phyloP scores from a whole-genome alignment of 2,797 vertebrate species.

The Scarus forsteni region DNA sequence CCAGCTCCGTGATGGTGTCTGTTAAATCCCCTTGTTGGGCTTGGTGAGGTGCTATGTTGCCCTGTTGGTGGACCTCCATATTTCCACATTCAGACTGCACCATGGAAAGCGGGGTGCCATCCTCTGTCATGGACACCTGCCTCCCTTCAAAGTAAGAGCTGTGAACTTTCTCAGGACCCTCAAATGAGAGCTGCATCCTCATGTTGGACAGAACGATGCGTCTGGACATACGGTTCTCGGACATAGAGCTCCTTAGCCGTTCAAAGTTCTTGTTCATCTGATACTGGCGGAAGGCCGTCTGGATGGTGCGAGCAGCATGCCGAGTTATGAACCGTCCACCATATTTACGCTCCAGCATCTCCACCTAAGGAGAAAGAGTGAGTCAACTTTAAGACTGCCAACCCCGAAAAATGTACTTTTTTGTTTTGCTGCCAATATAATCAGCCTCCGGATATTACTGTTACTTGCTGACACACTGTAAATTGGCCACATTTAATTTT shows the following conservation, averaged over 20 bases:
- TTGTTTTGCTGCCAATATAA: slow-evolving; percentile 17
- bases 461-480: not conserved
- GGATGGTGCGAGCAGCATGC: slow-evolving; percentile 97
- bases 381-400: slow-evolving; percentile 1
- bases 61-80: slow-evolving; percentile 81
- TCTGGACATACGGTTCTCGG: slow-evolving; percentile 98
- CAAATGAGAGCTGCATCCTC: slow-evolving; percentile 99
- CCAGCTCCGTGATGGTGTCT: slow-evolving; percentile 95
- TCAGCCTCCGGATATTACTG: slow-evolving; percentile 3
- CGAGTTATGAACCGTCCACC: slow-evolving; percentile 98
- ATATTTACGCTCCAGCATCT: slow-evolving; percentile 99
- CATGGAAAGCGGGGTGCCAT: slow-evolving; percentile 85
- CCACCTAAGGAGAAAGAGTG: slow-evolving; percentile 85
- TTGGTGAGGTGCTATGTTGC: slow-evolving; percentile 85
- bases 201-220: slow-evolving; percentile 99
- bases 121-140: slow-evolving; percentile 92
- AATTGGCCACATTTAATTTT: too few species aligned
- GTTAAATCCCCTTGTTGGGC: slow-evolving; percentile 88
- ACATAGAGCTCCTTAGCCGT: slow-evolving; percentile 98
- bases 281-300: slow-evolving; percentile 98
- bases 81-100: slow-evolving; percentile 88
- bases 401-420: not conserved
- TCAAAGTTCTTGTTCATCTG: slow-evolving; percentile 99
- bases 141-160: slow-evolving; percentile 96
- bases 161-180: slow-evolving; percentile 95